A percentile compares a stretch with the other conserved stretches of the same genome.
phyloP scores from a whole-genome alignment of 2,113 vertebrate genomes.

The Macquaria australasica region DNA sequence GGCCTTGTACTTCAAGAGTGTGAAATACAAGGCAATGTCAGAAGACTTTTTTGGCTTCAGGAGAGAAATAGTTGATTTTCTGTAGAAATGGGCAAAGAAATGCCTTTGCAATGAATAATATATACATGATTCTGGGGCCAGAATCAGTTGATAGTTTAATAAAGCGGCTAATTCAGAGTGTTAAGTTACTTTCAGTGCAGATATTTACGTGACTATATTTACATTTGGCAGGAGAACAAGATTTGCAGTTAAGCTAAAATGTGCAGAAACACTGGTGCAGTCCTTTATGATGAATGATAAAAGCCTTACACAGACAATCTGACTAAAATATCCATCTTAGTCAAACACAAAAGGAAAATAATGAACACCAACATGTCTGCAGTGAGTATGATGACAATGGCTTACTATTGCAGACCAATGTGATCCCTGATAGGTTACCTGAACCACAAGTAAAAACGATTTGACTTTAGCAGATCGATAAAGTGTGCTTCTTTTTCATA shows the following conservation, averaged over 20 bases:
- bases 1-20: no score
- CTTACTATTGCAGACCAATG: neutral
- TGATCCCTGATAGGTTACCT: neutral
- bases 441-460: neutral
- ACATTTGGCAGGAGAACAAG: no score
- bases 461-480: conserved; percentile 7
- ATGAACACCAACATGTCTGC: conserved; percentile 21
- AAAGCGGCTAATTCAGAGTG: no score
- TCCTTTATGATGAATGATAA: neutral
- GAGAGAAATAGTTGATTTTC: no score
- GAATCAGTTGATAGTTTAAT: no score
- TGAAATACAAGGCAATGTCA: no score
- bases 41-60: no score
- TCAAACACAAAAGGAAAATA: neutral
- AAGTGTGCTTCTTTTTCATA: neutral
- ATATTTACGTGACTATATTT: no score
- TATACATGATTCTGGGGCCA: no score
- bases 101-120: no score
- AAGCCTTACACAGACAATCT: rapidly evolving
- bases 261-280: neutral
- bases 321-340: neutral
- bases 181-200: no score
- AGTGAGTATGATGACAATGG: neutral
- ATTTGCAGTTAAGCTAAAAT: neutral
- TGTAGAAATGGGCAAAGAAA: no score